Evolutionary conservation across 2,113 vertebrate genomes (phyloP).

Genomic region (Paradoxurus hermaphroditus): DNA sequence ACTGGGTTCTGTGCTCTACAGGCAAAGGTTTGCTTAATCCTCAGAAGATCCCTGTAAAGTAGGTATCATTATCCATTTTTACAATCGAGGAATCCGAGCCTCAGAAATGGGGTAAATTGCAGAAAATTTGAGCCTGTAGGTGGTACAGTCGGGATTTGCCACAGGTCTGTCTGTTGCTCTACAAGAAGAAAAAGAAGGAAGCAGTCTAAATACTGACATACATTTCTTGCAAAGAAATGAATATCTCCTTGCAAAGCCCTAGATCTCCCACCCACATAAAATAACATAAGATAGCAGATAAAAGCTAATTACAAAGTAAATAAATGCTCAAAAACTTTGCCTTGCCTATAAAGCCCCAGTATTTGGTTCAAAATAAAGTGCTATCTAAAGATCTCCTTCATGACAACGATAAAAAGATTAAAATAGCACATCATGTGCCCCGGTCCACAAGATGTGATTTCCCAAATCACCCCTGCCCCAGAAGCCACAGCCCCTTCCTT

Average conservation of each 20-base stretch:
- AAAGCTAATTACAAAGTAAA: not conserved
- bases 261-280: not conserved
- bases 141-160: not conserved
- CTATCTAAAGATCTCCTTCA: not conserved
- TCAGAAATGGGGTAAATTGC: conserved; percentile 18
- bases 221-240: not conserved
- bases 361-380: not conserved
- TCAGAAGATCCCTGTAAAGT: conserved; percentile 25
- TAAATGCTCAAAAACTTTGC: not conserved
- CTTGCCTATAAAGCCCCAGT: not conserved
- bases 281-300: not conserved
- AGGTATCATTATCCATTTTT: conserved; percentile 51
- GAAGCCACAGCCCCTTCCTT: not conserved
- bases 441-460: not conserved
- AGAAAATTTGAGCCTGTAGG: not conserved
- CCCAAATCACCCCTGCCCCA: not conserved
- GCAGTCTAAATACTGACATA: not conserved
- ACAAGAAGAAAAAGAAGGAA: not conserved
- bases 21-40: conserved; percentile 38
- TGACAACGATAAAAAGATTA: not conserved
- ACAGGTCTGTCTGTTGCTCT: not conserved
- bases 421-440: not conserved
- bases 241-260: not conserved
- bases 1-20: not conserved
- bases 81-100: not conserved